Conservation (phyloP, 2,797 vertebrate genomes). For the Echeneis naucrates region DNA sequence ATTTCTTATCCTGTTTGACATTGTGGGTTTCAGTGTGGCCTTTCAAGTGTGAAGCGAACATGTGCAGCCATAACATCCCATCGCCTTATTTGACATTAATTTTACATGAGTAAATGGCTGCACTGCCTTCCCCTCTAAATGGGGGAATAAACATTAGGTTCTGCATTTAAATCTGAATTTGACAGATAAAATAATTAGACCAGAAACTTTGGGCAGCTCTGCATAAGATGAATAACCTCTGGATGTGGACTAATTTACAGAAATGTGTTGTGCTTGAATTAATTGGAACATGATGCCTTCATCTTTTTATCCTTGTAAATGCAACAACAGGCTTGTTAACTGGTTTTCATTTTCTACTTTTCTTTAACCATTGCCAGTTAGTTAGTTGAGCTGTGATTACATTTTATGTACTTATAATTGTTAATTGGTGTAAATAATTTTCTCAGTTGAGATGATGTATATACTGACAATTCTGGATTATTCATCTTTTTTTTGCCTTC, state of each 20-base stretch:
- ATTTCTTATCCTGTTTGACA: conserved; percentile 76
- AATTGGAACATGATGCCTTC: conserved; percentile 23
- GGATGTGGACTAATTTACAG: conserved; percentile 35
- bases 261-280: conserved; percentile 39
- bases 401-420: background rate
- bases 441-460: background rate
- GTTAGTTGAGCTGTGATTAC: conserved; percentile 6
- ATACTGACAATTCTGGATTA: background rate
- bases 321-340: background rate
- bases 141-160: conserved; percentile 68
- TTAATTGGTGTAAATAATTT: background rate
- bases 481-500: background rate
- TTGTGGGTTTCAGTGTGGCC: conserved; percentile 62
- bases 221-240: conserved; percentile 30
- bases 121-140: conserved; percentile 55
- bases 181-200: conserved; percentile 62
- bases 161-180: conserved; percentile 52
- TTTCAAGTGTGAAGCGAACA: conserved; percentile 70
- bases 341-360: background rate
- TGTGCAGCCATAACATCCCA: conserved; percentile 73
- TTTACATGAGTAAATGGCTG: conserved; percentile 77
- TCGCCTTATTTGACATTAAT: conserved; percentile 74
- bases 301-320: background rate
- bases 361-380: background rate
- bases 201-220: conserved; percentile 40